Base-by-base conservation (phyloP, 2,888 invertebrate genomes). In the Pristionchus arcanus region DNA sequence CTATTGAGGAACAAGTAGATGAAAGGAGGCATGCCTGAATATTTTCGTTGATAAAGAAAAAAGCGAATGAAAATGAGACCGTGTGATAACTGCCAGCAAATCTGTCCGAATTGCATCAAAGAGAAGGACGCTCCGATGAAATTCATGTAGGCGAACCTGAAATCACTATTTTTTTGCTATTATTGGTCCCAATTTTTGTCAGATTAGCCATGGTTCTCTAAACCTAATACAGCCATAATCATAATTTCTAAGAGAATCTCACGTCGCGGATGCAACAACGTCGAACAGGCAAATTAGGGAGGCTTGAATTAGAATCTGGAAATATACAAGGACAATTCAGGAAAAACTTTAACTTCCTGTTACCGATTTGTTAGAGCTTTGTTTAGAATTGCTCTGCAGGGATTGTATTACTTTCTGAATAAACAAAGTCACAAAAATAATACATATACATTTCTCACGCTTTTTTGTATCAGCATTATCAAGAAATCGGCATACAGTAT, bases 231-330 rank as follows among this genome's bases (percentile, higher is more conserved):
- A 42, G 42, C 42, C 9, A 5, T 42, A 9, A 5, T 42, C 42
- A 42, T 5, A 42, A 42, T 42, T 42, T 42, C 9, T 9, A 9
- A 42, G 42, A 34, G 1, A 25, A 31, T 77, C 74, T 77, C 42
- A 77, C 77, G 31, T 77, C 13, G 49, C 42, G n/a, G 77, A 77
- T 3, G 77, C 77, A 9, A 25, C 37, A 13, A 77, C 42, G n/a
- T 77, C n/a, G 77, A 77, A 34, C 3, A 77, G 77, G n/a, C 77
- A 77, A 77, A 77, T 77, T 9, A 34, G 37, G 11, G 77, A 77
- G 13, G 77, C 37, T 42, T 77, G 77, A n/a, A 77, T 49, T 1
- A 77, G 19, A 49, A 77, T 77, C 77, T 77, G n/a, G 37, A 74
- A 34, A 34, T 37, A 74, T 34, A 77, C 3, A 21, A 37, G 25